Conservation (phyloP, 2,888 invertebrate genomes). For the Eupithecia inturbata region DNA sequence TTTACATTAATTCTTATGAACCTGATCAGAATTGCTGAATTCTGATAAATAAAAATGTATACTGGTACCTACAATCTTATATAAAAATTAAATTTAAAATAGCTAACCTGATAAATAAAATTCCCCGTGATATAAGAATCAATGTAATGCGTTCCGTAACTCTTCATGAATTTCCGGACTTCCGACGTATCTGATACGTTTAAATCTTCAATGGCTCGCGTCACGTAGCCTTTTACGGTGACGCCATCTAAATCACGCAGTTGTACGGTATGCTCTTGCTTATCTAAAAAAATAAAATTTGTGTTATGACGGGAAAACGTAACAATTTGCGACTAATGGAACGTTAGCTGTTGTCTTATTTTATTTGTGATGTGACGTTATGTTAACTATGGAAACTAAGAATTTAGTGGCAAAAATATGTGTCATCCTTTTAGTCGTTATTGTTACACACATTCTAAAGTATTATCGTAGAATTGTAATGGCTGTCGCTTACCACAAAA, state of each 20-base stretch:
- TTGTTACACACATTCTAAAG: no score
- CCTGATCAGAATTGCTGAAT: neutral
- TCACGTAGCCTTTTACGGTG: slow-evolving; percentile 86
- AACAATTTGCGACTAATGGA: no score
- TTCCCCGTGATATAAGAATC: slow-evolving; percentile 94
- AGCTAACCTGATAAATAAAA: slow-evolving; percentile 90
- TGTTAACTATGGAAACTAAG: no score
- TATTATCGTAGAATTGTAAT: no score
- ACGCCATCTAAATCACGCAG: slow-evolving; percentile 85
- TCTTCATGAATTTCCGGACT: slow-evolving; percentile 90
- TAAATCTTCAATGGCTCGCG: slow-evolving; percentile 85
- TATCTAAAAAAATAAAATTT: slow-evolving; percentile 52
- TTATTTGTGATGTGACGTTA: no score
- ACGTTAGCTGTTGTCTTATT: no score
- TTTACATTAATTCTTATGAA: neutral
- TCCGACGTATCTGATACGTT: slow-evolving; percentile 88
- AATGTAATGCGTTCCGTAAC: slow-evolving; percentile 94
- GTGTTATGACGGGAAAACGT: neutral
- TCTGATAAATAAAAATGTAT: neutral
- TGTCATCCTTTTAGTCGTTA: no score
- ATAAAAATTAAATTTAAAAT: neutral
- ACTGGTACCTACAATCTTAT: no score
- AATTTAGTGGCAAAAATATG: no score
- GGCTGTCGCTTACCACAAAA: no score
- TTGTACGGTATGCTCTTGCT: slow-evolving; percentile 88